Conservation (phyloP, 2,888 invertebrate species). For the Athalia rosae region DNA sequence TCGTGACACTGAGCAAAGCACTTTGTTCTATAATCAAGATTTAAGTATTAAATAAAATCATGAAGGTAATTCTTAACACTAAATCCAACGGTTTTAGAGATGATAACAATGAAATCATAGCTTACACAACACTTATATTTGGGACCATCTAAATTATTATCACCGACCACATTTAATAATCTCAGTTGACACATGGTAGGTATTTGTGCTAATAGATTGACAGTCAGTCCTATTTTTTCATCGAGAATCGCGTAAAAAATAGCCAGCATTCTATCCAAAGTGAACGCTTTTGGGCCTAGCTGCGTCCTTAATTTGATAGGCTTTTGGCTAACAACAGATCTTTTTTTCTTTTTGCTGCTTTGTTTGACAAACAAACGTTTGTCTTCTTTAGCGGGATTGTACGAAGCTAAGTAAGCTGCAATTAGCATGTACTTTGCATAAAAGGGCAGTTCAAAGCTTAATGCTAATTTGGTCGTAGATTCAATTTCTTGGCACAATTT, state of each 20-base stretch:
- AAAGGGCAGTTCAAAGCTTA: slow-evolving; percentile 86
- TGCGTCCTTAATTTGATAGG: slow-evolving; percentile 79
- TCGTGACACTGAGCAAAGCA: too few relatives aligned
- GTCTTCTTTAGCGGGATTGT: slow-evolving; percentile 93
- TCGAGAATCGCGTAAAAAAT: slow-evolving; percentile 93
- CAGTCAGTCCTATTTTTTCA: slow-evolving; percentile 89
- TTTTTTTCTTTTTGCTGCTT: slow-evolving; percentile 81
- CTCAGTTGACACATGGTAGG: slow-evolving; percentile 90
- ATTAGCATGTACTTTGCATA: slow-evolving; percentile 93
- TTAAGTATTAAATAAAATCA: slow-evolving; percentile 77
- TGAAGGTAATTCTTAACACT: slow-evolving; percentile 85
- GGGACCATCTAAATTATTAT: slow-evolving; percentile 85
- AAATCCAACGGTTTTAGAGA: slow-evolving; percentile 86
- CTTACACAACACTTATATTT: slow-evolving; percentile 92
- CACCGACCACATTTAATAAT: slow-evolving; percentile 83
- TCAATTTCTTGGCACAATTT: slow-evolving; percentile 65
- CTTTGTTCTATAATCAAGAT: not conserved
- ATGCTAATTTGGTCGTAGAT: slow-evolving; percentile 66
- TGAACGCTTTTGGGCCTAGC: slow-evolving; percentile 89
- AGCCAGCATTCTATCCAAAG: slow-evolving; percentile 87
- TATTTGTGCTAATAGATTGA: slow-evolving; percentile 90
- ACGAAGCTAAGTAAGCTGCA: slow-evolving; percentile 93
- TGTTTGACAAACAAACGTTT: slow-evolving; percentile 89
- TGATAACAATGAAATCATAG: slow-evolving; percentile 85
- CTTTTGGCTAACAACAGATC: slow-evolving; percentile 73